A percentile compares a stretch with the other conserved stretches of the same genome.
These are phyloP conservation scores for Meloidogyne floridensis DNA, from an alignment of 1,140 invertebrate species.

Conservation along the genomic window DNA sequence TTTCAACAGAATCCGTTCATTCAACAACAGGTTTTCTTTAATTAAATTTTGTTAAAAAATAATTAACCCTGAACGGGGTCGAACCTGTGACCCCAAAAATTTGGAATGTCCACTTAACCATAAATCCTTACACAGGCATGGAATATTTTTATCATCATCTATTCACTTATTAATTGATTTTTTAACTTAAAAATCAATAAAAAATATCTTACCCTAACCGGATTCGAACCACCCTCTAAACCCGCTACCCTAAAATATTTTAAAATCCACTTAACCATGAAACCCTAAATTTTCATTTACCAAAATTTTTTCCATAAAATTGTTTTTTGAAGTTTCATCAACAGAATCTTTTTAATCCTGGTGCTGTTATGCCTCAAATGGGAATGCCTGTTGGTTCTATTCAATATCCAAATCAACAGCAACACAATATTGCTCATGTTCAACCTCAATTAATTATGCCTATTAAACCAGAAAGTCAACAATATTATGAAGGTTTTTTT, in stretches of 20 bases:
- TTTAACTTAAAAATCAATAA: too few species aligned
- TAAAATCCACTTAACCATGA: not conserved
- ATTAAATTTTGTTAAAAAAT: too few species aligned
- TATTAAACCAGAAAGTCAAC: not conserved
- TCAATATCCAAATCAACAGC: not conserved
- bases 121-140: not conserved
- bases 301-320: not conserved
- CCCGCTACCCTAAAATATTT: not conserved
- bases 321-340: conserved; percentile 12
- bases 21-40: not conserved
- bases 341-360: not conserved
- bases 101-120: not conserved
- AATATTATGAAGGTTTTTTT: conserved; percentile 21
- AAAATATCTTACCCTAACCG: too few species aligned
- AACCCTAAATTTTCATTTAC: not conserved
- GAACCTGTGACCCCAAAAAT: not conserved
- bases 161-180: too few species aligned
- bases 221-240: too few species aligned
- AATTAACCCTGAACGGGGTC: too few species aligned
- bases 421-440: not conserved
- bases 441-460: conserved; percentile 2
- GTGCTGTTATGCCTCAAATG: conserved; percentile 19
- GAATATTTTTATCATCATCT: too few species aligned
- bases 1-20: conserved; percentile 23
- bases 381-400: conserved; percentile 14